These are phyloP conservation scores for Drosophila vallismaia DNA, from an alignment of 2,888 invertebrate species.

Conservation along the genomic window DNA sequence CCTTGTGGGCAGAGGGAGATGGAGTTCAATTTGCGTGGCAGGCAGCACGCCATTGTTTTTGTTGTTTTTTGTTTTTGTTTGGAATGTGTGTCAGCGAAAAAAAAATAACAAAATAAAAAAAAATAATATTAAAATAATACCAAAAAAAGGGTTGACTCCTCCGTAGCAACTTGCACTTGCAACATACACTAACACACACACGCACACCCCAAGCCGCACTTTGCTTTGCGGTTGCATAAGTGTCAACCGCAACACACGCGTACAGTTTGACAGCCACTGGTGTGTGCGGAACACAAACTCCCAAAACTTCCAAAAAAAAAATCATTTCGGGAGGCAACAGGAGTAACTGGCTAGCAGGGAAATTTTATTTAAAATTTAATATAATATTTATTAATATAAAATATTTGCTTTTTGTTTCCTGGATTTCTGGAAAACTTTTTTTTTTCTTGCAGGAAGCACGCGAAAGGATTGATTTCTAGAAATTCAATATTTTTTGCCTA, in stretches of 20 bases:
- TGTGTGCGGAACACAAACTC: not conserved
- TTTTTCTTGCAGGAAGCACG: too few species aligned
- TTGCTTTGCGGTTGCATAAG: conserved; percentile 66
- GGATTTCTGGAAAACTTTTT: too few species aligned
- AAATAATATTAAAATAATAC: conserved; percentile 7
- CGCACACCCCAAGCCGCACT: conserved; percentile 34
- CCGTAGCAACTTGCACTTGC: conserved; percentile 37
- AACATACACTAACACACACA: conserved; percentile 4
- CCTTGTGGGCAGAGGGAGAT: not conserved
- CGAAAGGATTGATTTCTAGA: too few species aligned
- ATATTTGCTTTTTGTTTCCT: too few species aligned
- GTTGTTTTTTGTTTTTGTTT: conserved; percentile 1
- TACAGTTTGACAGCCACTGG: conserved; percentile 60
- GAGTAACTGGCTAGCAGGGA: too few species aligned
- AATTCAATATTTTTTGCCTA: too few species aligned
- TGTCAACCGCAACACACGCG: conserved; percentile 63
- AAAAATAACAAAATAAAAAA: conserved; percentile 1
- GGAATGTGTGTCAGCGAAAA: conserved; percentile 64
- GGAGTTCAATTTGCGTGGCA: conserved; percentile 41
- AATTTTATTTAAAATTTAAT: too few species aligned
- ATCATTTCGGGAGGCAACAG: too few species aligned
- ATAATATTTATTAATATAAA: too few species aligned
- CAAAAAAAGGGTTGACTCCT: conserved; percentile 7
- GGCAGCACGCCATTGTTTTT: conserved; percentile 17
- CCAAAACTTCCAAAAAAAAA: too few species aligned